Conservation (phyloP, 1,140 invertebrate genomes). For the Yoshiicerus persimilis region DNA sequence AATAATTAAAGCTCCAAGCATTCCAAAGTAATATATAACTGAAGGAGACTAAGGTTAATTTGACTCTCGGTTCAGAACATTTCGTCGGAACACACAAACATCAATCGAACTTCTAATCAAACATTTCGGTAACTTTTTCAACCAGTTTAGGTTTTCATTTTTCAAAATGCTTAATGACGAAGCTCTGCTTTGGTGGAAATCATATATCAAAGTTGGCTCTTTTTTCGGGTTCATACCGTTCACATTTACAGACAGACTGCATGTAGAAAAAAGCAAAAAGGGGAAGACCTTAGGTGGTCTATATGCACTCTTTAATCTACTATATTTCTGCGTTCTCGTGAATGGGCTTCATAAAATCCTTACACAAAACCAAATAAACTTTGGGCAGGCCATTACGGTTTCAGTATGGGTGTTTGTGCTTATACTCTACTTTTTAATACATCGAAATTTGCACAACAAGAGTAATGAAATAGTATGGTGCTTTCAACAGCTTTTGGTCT, state of each 20-base stretch:
- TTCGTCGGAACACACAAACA: too few relatives aligned
- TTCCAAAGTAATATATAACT: too few relatives aligned
- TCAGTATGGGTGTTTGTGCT: not conserved
- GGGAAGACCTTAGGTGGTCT: not conserved
- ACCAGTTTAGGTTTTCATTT: too few relatives aligned
- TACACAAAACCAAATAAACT: not conserved
- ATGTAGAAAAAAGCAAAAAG: not conserved
- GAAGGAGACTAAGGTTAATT: too few relatives aligned
- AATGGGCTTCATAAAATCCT: not conserved
- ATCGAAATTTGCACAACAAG: not conserved
- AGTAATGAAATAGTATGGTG: not conserved
- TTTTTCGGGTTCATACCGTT: not conserved
- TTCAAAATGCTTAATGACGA: not conserved
- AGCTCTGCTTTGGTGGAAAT: not conserved
- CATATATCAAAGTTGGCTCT: not conserved
- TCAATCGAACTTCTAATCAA: too few relatives aligned
- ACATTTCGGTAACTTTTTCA: too few relatives aligned
- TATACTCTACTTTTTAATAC: not conserved
- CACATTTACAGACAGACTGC: not conserved
- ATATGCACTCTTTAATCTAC: not conserved
- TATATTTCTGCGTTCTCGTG: not conserved
- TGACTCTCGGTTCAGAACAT: too few relatives aligned
- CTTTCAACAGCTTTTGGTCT: not conserved
- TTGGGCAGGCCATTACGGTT: not conserved
- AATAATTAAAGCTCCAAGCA: too few relatives aligned